Base-by-base conservation (phyloP, 2,113 vertebrate genomes). In the Dascyllus trimaculatus region DNA sequence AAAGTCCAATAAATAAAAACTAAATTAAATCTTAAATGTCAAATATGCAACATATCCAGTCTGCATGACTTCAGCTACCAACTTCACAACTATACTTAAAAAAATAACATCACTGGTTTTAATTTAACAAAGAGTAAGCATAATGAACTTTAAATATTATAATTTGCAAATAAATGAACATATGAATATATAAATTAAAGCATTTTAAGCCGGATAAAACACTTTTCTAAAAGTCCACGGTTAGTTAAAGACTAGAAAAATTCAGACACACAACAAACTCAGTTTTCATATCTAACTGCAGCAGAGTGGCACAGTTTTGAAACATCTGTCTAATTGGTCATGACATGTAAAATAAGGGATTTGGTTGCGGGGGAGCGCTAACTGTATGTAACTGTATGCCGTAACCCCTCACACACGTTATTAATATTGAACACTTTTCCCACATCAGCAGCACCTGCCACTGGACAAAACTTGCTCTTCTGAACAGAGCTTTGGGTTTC, bases 391-490 rank as follows among this genome's bases (percentile, higher is more conserved):
- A 93, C 90, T 75, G 84, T 87, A 90, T 49, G 89, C 90, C 88
- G 48, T 91, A 80, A 84, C 76, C 87, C 81, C 82, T 87, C 66
- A 92, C 91, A 84, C 82, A 86, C 91, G 67, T 89, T 90, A 91
- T 93, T 93, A 90, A 92, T 89, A 92, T 89, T 90, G 86, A 92
- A 90, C 78, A 85, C 90, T 88, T 93, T 93, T 91, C 91, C 91
- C 88, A 87, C 87, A 92, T 93, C 89, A 82, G 89, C 90, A 90
- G 81, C 93, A 92, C 92, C 91, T 93, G 91, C 91, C 91, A 85
- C 87, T 72, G 79, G 83, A 92, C 83, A 84, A 79, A 92, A 89
- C 66, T 74, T 76, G 83, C 87, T 86, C 85, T 57, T 90, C 86
- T 84, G 71, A 81, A 59, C 45, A 29, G 21, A 62, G 81, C 87